Evolutionary conservation across 2,888 invertebrate species (phyloP), one percentile per base, ranked within the genome.

Genomic region (Nemoura dubitans): DNA sequence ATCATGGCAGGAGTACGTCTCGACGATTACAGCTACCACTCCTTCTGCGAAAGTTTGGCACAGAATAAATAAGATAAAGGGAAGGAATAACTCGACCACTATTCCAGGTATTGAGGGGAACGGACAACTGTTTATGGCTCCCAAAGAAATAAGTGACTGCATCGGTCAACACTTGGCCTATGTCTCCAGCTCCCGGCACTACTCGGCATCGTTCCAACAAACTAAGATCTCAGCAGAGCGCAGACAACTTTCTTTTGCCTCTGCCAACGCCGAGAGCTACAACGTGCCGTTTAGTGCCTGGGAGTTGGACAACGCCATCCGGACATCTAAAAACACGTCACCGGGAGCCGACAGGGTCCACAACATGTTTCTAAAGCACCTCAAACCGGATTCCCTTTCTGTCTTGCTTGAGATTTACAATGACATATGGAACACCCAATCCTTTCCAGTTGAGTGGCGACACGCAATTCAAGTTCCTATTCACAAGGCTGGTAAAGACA

Each of bases 301-400:
- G 83, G 78, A 83, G 26, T 36, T 86, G 1, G 36, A 76, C 26
- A 30, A 83, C 25, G 86, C 84, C 27, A 76, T 86, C 0, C 26
- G n/a, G 26, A 30, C 27, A 30, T 85, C 77, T 27, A 85, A 85
- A 28, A 28, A 36, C n/a, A 85, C 78, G 21, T 86, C 85, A 25
- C 84, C 84, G n/a, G 86, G 86, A 30, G 42, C 25, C n/a, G 86
- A 86, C 83, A 42, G 85, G 21, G 80, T 84, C 27, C 78, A 85
- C 36, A 85, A 85, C 36, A n/a, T 21, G 27, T 77, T 85, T 29
- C 28, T 85, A 10, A 76, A 85, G 27, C 76, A 76, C 76, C 29
- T 85, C 6, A 25, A 43, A 14, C 42, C 76, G n/a, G 43, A 78
- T 3, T 25, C 80, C 27, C 36, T 84, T 25, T 21, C n/a, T 28